phyloP scores from a whole-genome alignment of 2,888 invertebrate genomes.

The Watsonalla binaria region DNA sequence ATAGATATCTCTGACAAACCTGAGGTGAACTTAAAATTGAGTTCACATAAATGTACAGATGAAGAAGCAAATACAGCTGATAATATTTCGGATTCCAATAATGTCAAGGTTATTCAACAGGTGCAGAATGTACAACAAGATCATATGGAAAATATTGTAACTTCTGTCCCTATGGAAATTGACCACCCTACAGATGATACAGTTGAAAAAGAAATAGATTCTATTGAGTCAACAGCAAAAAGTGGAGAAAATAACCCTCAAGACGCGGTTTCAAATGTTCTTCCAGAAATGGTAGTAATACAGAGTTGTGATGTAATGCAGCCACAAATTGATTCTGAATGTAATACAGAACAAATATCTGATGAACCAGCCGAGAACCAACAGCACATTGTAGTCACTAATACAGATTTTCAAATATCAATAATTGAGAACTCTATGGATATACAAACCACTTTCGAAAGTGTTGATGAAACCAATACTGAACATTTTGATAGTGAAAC shows the following conservation, averaged over 20 bases:
- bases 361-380: slow-evolving; percentile 5
- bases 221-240: slow-evolving; percentile 8
- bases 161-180: slow-evolving; percentile 10
- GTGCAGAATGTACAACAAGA: slow-evolving; percentile 8
- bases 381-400: slow-evolving; percentile 5
- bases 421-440: slow-evolving; percentile 5
- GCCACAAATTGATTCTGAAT: neutral
- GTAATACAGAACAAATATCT: neutral
- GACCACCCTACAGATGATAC: slow-evolving; percentile 5
- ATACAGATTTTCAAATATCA: neutral
- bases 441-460: slow-evolving; percentile 5
- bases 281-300: neutral
- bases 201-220: slow-evolving; percentile 8
- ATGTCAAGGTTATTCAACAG: slow-evolving; percentile 8
- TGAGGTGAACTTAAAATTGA: slow-evolving; percentile 29
- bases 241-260: slow-evolving; percentile 3
- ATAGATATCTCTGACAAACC: slow-evolving; percentile 33
- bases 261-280: neutral
- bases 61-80: slow-evolving; percentile 2
- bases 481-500: slow-evolving; percentile 23
- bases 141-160: slow-evolving; percentile 16
- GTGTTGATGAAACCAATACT: neutral
- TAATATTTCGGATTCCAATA: slow-evolving; percentile 2
- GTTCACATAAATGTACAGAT: slow-evolving; percentile 5
- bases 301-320: neutral